Conservation (phyloP, 1,140 invertebrate genomes). For the Charaxes varanes region DNA sequence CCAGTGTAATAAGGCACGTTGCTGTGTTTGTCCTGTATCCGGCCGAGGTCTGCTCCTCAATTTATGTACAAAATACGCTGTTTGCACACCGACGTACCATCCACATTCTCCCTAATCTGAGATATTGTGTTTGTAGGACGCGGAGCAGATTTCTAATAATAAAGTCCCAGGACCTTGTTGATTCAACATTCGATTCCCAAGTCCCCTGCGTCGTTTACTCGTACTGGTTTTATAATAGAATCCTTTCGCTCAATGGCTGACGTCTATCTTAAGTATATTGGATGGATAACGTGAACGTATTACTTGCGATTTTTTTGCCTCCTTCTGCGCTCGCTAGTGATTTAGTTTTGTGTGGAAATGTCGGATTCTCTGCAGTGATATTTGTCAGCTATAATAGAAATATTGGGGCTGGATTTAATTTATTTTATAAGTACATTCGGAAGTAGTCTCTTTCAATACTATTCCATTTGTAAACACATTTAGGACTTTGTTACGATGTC, state of each 20-base stretch:
- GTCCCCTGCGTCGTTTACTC: constrained; percentile 8
- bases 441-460: too few species aligned
- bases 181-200: constrained; percentile 18
- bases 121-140: constrained; percentile 47
- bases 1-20: constrained; percentile 34
- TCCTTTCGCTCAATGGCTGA: constrained; percentile 9
- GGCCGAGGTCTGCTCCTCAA: constrained; percentile 27
- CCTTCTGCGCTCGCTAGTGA: not conserved
- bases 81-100: constrained; percentile 33
- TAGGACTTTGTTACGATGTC: too few species aligned
- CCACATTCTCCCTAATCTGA: constrained; percentile 42
- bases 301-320: too few species aligned
- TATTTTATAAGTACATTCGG: too few species aligned
- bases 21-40: constrained; percentile 37
- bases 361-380: too few species aligned
- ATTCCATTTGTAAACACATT: too few species aligned
- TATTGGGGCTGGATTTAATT: too few species aligned
- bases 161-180: constrained; percentile 24
- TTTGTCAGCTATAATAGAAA: too few species aligned
- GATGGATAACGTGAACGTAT: constrained; percentile 3
- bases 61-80: constrained; percentile 40
- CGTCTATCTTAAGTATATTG: constrained; percentile 8
- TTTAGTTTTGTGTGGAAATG: not conserved
- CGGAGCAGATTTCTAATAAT: constrained; percentile 34
- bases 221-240: constrained; percentile 13